Evolutionary conservation across 2,113 vertebrate genomes (phyloP), one percentile per base, ranked within the genome.

Genomic region (Electrona antarctica): DNA sequence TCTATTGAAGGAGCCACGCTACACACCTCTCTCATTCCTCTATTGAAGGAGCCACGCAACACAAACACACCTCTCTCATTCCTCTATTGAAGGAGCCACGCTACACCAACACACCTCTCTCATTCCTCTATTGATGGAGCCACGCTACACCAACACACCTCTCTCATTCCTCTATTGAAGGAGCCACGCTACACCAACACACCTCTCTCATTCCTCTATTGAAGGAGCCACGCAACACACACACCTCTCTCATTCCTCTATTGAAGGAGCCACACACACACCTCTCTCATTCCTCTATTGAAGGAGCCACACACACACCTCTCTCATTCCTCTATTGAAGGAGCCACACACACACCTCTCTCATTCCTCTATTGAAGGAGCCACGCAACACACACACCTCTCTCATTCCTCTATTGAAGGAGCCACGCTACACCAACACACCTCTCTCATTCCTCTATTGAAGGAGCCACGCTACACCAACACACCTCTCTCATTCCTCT

Each of bases 161-260:
- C 78, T n/a, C n/a, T n/a, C n/a, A n/a, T n/a, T n/a, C n/a, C 59
- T 47, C 84, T 80, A 81, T 84, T 90, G 66, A 90, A 89, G 81
- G 33, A 70, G 70, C 41, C 47, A 28, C 28, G 48, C 74, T 84
- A 80, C 69, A 77, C 80, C 86, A 87, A 87, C 80, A 85, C 66
- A 28, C 28, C 80, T 75, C 78, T n/a, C n/a, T n/a, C n/a, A n/a
- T n/a, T n/a, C n/a, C 59, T 47, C 84, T 80, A 81, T 84, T 90
- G 66, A 90, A 89, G 81, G 33, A 70, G 70, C 41, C 47, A 28
- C 28, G 48, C 74, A 85, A 80, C 69, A 77, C 80, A 87, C 80
- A 85, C 66, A 28, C 28, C 80, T 75, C 78, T n/a, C n/a, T n/a
- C n/a, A n/a, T n/a, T n/a, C n/a, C 59, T 47, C 84, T 80, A 81